These are phyloP conservation scores for Muricea muricata DNA, from an alignment of 92 coral and sea anemone species.

Conservation along the genomic window DNA sequence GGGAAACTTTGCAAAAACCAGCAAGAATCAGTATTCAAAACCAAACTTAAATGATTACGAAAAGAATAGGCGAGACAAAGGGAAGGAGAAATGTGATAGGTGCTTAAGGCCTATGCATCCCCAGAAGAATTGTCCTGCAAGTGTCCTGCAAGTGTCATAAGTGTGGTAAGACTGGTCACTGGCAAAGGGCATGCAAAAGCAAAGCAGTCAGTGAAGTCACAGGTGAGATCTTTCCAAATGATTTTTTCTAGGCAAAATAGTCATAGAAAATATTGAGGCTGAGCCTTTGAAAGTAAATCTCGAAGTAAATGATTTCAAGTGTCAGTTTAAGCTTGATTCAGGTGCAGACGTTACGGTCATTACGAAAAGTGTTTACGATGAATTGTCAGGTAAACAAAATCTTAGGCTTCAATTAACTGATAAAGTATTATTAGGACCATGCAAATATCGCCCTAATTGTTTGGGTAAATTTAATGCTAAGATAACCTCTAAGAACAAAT, in stretches of 20 bases:
- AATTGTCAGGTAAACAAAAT: not conserved
- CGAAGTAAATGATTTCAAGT: not conserved
- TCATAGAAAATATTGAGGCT: not conserved
- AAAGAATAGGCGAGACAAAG: not conserved
- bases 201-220: conserved; percentile 6
- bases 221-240: not conserved
- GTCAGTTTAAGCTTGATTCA: not conserved
- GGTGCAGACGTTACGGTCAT: not conserved
- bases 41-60: not conserved
- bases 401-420: conserved; percentile 29
- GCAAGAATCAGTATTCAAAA: not conserved
- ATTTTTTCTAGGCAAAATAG: not conserved
- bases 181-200: conserved; percentile 29
- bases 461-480: conserved; percentile 45
- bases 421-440: conserved; percentile 56
- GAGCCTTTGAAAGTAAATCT: not conserved
- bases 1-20: not conserved
- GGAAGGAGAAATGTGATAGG: conserved; percentile 20
- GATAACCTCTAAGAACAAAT: conserved; percentile 10
- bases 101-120: conserved; percentile 30
- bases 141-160: conserved; percentile 30
- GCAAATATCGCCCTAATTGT: conserved; percentile 50
- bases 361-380: not conserved
- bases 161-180: conserved; percentile 42
- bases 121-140: conserved; percentile 35